These are phyloP conservation scores for Rhabditoides inermis DNA, from an alignment of 2,888 invertebrate genomes.

Conservation along the genomic window DNA sequence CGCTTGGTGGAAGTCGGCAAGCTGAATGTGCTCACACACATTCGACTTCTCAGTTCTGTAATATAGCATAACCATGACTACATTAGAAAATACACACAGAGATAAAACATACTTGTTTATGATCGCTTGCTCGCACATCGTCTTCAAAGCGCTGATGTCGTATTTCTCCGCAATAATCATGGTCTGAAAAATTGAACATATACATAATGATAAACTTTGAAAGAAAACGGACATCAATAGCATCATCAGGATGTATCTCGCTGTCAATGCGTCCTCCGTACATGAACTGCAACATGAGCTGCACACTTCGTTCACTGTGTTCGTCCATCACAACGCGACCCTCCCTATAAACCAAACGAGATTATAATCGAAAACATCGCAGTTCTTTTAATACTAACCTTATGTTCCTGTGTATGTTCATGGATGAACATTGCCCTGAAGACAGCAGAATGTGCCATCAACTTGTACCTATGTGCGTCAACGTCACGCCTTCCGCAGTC, in stretches of 20 bases:
- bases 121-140: constrained; percentile 40
- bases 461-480: constrained; percentile 47
- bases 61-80: neutral
- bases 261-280: constrained; percentile 27
- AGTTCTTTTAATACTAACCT: constrained; percentile 7
- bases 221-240: neutral
- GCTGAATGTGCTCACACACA: constrained; percentile 37
- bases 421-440: constrained; percentile 49
- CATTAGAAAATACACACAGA: neutral
- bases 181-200: constrained; percentile 11
- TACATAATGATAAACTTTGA: neutral
- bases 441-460: constrained; percentile 48
- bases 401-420: constrained; percentile 26
- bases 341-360: no score
- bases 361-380: neutral
- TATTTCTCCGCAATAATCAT: constrained; percentile 52
- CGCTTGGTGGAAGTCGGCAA: constrained; percentile 45
- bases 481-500: constrained; percentile 18
- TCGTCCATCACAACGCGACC: no score
- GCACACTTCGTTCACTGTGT: no score
- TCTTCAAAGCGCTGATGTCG: constrained; percentile 43
- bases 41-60: constrained; percentile 13
- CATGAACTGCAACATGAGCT: constrained; percentile 41
- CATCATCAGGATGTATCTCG: constrained; percentile 13
- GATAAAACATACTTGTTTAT: constrained; percentile 12